phyloP scores from a whole-genome alignment of 2,113 vertebrate genomes.

The Chionomys nivalis region DNA sequence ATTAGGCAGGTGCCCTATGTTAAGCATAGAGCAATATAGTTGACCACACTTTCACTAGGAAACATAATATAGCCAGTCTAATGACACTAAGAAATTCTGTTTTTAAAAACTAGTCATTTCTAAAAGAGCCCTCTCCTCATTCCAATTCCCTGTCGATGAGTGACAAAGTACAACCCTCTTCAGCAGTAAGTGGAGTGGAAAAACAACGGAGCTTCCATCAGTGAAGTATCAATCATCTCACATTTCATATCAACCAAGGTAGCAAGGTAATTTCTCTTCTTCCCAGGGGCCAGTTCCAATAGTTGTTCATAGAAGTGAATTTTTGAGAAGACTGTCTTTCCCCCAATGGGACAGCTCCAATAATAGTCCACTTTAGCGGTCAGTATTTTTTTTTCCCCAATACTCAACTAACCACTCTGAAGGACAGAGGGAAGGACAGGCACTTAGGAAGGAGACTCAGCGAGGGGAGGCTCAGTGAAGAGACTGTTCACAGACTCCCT shows the following conservation, averaged over 20 bases:
- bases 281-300: not conserved
- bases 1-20: not conserved
- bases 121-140: not conserved
- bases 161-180: not conserved
- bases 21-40: not conserved
- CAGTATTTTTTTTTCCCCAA: not conserved
- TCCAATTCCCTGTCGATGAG: not conserved
- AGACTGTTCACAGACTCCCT: not conserved
- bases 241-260: conserved; percentile 50
- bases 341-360: not conserved
- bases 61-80: conserved; percentile 28
- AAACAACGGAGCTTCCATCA: not conserved
- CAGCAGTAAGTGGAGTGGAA: not conserved
- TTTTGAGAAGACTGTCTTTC: not conserved
- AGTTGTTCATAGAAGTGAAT: conserved; percentile 20
- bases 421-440: not conserved
- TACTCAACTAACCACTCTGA: not conserved
- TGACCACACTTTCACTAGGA: conserved; percentile 50
- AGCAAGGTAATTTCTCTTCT: conserved; percentile 44
- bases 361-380: not conserved
- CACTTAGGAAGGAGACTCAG: not conserved
- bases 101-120: not conserved
- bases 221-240: conserved; percentile 51
- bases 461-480: not conserved
- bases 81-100: conserved; percentile 14